Conservation (phyloP, 2,888 invertebrate species). For the Linhomoeus sp. region DNA sequence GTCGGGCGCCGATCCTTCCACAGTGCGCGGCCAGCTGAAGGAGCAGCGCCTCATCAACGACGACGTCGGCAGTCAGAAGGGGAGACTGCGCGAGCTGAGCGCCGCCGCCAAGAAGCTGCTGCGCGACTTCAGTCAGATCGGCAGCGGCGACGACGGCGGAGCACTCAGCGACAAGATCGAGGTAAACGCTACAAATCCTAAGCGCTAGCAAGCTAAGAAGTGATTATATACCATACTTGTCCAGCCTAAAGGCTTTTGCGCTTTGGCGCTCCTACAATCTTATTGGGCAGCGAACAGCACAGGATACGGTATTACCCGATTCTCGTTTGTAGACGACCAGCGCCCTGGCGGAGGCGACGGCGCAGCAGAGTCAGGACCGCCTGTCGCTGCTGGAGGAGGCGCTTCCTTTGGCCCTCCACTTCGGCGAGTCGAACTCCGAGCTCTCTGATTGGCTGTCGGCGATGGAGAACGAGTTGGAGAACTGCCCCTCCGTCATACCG, state of each 20-base stretch:
- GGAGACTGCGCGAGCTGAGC: constrained; percentile 69
- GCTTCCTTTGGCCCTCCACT: constrained; percentile 77
- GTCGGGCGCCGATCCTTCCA: constrained; percentile 61
- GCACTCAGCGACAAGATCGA: constrained; percentile 10
- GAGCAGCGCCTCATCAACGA: constrained; percentile 74
- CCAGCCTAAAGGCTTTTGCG: no score
- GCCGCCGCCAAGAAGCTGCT: constrained; percentile 69
- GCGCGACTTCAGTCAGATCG: constrained; percentile 34
- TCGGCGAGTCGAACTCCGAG: constrained; percentile 77
- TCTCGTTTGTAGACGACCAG: constrained; percentile 42
- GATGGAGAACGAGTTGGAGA: constrained; percentile 72
- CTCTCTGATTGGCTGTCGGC: constrained; percentile 72
- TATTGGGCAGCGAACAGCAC: background rate
- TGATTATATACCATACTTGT: no score
- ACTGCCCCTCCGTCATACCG: constrained; percentile 51
- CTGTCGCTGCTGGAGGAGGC: constrained; percentile 80
- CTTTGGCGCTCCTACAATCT: background rate
- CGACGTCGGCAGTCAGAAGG: constrained; percentile 80
- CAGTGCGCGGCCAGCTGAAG: constrained; percentile 67
- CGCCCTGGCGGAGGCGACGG: constrained; percentile 73
- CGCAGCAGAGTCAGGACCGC: constrained; percentile 65
- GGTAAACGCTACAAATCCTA: no score
- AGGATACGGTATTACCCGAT: background rate
- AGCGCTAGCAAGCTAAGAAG: no score
- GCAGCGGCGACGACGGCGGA: constrained; percentile 42